Evolutionary conservation across 2,113 vertebrate species (phyloP).

Genomic region (Gallinago undulata): DNA sequence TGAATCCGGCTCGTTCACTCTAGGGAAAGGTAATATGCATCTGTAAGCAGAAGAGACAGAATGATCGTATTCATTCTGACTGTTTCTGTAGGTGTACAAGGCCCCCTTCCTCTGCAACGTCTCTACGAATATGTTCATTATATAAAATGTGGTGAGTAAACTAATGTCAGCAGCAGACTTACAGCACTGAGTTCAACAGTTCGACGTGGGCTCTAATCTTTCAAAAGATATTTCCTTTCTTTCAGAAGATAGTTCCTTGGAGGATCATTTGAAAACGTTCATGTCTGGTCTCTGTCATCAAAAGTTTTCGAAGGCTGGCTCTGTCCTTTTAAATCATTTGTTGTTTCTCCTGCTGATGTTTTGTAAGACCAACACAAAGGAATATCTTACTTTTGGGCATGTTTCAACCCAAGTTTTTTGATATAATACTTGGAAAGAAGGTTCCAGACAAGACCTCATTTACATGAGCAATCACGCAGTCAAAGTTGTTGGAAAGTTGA

Average conservation of each 20-base stretch:
- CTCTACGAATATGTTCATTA: background rate
- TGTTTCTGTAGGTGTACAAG: background rate
- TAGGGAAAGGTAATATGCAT: background rate
- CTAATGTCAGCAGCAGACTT: background rate
- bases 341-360: background rate
- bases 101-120: background rate
- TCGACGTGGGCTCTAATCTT: background rate
- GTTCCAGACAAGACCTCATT: background rate
- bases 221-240: background rate
- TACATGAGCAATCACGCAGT: background rate
- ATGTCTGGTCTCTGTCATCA: background rate
- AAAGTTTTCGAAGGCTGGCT: background rate
- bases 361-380: background rate
- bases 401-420: background rate
- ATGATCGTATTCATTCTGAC: background rate
- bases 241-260: background rate
- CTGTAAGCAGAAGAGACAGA: background rate
- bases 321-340: background rate
- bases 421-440: background rate
- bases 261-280: background rate
- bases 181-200: background rate
- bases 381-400: background rate
- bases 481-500: background rate
- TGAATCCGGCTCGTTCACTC: background rate
- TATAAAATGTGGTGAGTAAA: background rate